These are phyloP conservation scores for Redunca redunca DNA, from an alignment of 2,113 vertebrate genomes.

Conservation along the genomic window DNA sequence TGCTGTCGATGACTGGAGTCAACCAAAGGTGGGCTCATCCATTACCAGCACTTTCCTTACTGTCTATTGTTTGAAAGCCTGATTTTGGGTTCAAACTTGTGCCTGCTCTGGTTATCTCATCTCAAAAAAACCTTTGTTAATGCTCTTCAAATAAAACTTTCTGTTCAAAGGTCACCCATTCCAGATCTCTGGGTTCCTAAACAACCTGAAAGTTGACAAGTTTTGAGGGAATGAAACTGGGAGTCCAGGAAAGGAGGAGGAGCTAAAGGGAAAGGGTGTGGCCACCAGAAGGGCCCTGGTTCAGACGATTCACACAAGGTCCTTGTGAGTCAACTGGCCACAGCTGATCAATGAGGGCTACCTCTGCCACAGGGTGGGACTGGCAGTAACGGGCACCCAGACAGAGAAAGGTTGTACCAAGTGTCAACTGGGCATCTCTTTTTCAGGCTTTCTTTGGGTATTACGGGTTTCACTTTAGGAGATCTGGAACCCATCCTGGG, in stretches of 20 bases:
- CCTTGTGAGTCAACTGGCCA: neutral
- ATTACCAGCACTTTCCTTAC: neutral
- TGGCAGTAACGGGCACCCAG: neutral
- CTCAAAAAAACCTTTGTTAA: neutral
- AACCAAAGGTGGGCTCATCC: neutral
- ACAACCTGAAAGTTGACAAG: neutral
- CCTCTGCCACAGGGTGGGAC: neutral
- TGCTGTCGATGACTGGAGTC: neutral
- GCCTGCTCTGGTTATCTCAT: neutral
- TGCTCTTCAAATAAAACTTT: neutral
- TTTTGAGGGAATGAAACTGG: neutral
- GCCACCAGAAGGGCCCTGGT: neutral
- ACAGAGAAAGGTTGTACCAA: neutral
- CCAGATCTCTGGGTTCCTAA: neutral
- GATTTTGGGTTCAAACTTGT: neutral
- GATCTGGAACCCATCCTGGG: neutral
- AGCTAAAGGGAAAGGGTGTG: neutral
- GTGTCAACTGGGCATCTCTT: neutral
- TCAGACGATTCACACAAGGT: neutral
- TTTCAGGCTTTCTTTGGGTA: neutral
- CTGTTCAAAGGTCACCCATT: neutral
- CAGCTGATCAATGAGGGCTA: neutral
- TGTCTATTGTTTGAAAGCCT: neutral
- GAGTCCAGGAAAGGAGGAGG: neutral
- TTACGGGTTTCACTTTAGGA: neutral